Evolutionary conservation across 2,113 vertebrate genomes (phyloP), one percentile per base, ranked within the genome.

Genomic region (Struthio camelus): DNA sequence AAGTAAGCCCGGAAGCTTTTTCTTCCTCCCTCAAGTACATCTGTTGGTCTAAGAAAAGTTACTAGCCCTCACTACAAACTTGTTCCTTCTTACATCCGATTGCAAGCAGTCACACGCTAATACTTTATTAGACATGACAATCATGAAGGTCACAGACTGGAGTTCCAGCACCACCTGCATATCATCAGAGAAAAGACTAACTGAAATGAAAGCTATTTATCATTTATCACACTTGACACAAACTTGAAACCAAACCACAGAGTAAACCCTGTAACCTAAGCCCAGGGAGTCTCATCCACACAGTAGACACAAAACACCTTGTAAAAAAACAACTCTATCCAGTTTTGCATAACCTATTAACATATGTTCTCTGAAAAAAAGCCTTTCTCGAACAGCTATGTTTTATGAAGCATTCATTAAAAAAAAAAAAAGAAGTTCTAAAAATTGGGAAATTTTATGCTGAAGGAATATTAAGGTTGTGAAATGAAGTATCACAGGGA

Each of bases 261-360:
- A 70, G 58, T 94, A 65, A 76, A 84, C 62, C 67, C 75, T 80
- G 91, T 77, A 96, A 93, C 56, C 77, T 61, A 66, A 97, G 54
- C 80, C 51, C 48, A n/a, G 46, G 58, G 11, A 50, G 34, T 15
- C 56, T 38, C 42, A 81, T 75, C 5, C 0, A 0, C 40, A 75
- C 54, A 75, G 77, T 2, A 81, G 88, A 95, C 77, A 89, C 59
- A 69, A 50, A 91, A 94, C 34, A 78, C 80, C 64, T 58, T 23
- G 23, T 64, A 86, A 75, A 90, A 64, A 86, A 48, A 12, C 25
- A 80, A 51, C 76, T 78, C 82, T 30, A 58, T 27, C 42, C 56
- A 92, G 80, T 76, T 95, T 86, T 94, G 76, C 85, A 89, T 92
- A 87, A 92, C 77, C 89, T 81, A 56, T 67, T 67, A 62, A 77